Percentiles rank a stretch among this genome's conserved stretches.
These are phyloP conservation scores for Craseonycteris thonglongyai DNA, from an alignment of 2,113 vertebrate genomes.

Conservation along the genomic window DNA sequence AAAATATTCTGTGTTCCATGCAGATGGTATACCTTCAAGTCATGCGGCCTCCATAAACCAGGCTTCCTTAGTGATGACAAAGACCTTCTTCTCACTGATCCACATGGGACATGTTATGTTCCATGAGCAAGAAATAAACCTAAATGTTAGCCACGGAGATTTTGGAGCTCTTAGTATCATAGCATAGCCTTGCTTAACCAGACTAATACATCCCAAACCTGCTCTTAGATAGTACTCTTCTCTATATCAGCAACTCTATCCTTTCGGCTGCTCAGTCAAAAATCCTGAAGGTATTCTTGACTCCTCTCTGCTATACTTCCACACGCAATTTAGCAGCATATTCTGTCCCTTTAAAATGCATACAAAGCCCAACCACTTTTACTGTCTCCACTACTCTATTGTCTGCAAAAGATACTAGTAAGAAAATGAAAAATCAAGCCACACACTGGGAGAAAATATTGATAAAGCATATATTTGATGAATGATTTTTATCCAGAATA, in stretches of 20 bases:
- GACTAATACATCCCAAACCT: neutral
- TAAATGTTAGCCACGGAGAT: neutral
- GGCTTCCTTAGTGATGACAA: neutral
- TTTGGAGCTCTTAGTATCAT: neutral
- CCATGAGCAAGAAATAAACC: neutral
- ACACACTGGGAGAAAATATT: neutral
- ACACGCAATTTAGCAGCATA: neutral
- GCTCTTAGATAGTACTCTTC: neutral
- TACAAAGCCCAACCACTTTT: neutral
- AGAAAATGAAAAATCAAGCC: neutral
- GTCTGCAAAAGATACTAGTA: neutral
- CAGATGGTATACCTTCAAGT: neutral
- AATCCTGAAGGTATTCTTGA: neutral
- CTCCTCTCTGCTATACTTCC: neutral
- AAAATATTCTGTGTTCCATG: neutral
- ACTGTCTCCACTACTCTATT: neutral
- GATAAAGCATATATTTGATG: neutral
- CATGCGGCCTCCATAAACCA: neutral
- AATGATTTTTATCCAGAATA: neutral
- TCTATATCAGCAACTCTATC: neutral
- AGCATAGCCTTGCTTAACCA: neutral
- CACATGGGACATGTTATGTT: neutral
- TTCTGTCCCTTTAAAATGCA: neutral
- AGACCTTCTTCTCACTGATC: neutral
- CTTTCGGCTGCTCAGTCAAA: neutral